Evolutionary conservation across 92 coral and sea anemone species (phyloP).

Genomic region (Metridium senile): DNA sequence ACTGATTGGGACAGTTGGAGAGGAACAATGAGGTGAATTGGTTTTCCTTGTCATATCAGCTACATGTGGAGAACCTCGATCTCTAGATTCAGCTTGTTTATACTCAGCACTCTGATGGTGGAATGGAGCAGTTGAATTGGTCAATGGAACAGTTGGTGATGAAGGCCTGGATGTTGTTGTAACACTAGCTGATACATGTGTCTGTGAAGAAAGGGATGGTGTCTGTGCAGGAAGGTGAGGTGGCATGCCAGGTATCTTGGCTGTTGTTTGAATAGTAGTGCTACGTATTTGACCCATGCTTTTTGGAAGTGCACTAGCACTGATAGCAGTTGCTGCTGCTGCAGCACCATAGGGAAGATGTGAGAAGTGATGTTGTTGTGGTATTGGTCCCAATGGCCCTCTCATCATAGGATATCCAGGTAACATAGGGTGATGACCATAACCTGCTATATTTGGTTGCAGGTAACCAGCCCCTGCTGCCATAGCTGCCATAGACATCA

Average conservation of each 20-base stretch:
- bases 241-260: conserved; percentile 49
- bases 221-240: conserved; percentile 42
- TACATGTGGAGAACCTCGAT: conserved; percentile 52
- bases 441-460: conserved; percentile 48
- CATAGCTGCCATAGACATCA: conserved; percentile 41
- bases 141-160: conserved; percentile 41
- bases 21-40: conserved; percentile 38
- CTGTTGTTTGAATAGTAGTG: conserved; percentile 48
- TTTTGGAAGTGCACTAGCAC: conserved; percentile 79
- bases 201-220: conserved; percentile 33
- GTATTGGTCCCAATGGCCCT: conserved; percentile 32
- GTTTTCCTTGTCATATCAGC: conserved; percentile 53
- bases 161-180: conserved; percentile 53
- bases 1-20: conserved; percentile 47
- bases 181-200: conserved; percentile 35
- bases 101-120: conserved; percentile 55
- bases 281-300: conserved; percentile 43
- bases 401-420: conserved; percentile 51
- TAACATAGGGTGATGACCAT: conserved; percentile 17
- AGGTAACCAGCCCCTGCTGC: conserved; percentile 48
- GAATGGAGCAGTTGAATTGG: conserved; percentile 40
- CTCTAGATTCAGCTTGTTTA: conserved; percentile 53
- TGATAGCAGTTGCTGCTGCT: conserved; percentile 82
- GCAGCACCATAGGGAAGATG: conserved; percentile 90
- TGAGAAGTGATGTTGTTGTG: conserved; percentile 61